Percentiles rank a stretch among this genome's conserved stretches.
phyloP scores from a whole-genome alignment of 2,888 invertebrate species.

The Drosophila setosimentum region DNA sequence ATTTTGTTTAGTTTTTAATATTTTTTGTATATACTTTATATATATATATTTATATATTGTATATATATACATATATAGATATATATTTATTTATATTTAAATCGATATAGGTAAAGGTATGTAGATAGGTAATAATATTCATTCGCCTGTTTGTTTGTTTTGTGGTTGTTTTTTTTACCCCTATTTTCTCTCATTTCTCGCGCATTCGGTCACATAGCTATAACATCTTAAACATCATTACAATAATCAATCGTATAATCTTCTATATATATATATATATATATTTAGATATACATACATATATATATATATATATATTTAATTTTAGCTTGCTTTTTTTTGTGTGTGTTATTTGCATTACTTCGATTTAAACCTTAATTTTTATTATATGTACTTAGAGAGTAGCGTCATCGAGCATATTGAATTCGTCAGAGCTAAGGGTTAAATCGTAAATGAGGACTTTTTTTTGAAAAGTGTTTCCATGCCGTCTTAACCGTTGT shows the following conservation, averaged over 20 bases:
- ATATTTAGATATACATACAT: slow-evolving; percentile 39
- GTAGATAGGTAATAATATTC: slow-evolving; percentile 80
- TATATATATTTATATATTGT: slow-evolving; percentile 50
- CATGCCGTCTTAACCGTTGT: slow-evolving; percentile 59
- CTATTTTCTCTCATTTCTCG: slow-evolving; percentile 43
- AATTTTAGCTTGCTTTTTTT: slow-evolving; percentile 7
- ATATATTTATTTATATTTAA: slow-evolving; percentile 67
- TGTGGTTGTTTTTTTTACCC: slow-evolving; percentile 58
- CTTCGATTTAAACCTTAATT: slow-evolving; percentile 69
- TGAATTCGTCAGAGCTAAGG: slow-evolving; percentile 80
- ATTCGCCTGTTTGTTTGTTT: slow-evolving; percentile 67
- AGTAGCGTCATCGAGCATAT: slow-evolving; percentile 83
- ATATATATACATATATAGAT: slow-evolving; percentile 38
- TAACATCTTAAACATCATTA: slow-evolving; percentile 79
- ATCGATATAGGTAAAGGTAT: slow-evolving; percentile 80
- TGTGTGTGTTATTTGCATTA: slow-evolving; percentile 58
- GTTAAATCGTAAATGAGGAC: slow-evolving; percentile 57
- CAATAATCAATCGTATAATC: slow-evolving; percentile 71
- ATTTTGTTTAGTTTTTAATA: slow-evolving; percentile 65
- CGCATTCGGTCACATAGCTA: slow-evolving; percentile 74
- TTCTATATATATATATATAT: slow-evolving; percentile 43
- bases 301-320: slow-evolving; percentile 34
- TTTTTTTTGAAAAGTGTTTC: slow-evolving; percentile 42
- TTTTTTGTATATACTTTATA: slow-evolving; percentile 66
- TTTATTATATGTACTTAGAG: slow-evolving; percentile 75